Conservation (phyloP, 2,888 invertebrate species). For the Drosophila macrospina region DNA sequence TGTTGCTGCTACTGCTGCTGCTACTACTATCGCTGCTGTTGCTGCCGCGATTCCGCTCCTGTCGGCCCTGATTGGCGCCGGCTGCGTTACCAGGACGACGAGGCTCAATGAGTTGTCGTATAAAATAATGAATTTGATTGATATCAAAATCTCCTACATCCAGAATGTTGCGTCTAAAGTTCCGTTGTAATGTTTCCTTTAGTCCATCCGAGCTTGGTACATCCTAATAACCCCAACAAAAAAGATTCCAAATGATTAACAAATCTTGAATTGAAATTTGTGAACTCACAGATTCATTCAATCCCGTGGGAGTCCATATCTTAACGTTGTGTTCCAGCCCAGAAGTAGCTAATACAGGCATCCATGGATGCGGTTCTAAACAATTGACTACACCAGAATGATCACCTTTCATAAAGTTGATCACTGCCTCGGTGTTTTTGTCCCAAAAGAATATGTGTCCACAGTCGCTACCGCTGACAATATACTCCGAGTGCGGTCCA, state of each 20-base stretch:
- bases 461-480: constrained; percentile 97
- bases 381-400: constrained; percentile 94
- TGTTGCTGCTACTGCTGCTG: constrained; percentile 43
- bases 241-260: neutral
- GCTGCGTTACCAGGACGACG: constrained; percentile 27
- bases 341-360: constrained; percentile 93
- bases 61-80: neutral
- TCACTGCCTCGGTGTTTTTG: constrained; percentile 93
- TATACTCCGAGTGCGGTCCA: constrained; percentile 95
- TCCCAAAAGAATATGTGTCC: constrained; percentile 96
- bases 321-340: constrained; percentile 97
- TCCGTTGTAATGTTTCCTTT: constrained; percentile 75
- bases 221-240: constrained; percentile 11
- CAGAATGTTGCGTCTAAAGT: constrained; percentile 69
- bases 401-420: constrained; percentile 95
- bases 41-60: neutral
- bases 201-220: constrained; percentile 38
- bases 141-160: constrained; percentile 70
- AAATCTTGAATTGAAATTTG: no score
- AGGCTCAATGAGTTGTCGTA: constrained; percentile 77
- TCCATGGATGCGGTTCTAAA: constrained; percentile 94
- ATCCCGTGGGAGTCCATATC: constrained; percentile 92
- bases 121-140: constrained; percentile 81
- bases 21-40: constrained; percentile 28
- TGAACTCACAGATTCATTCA: constrained; percentile 62